Evolutionary conservation across 2,888 invertebrate genomes (phyloP).

Genomic region (Drosophila neotestacea): DNA sequence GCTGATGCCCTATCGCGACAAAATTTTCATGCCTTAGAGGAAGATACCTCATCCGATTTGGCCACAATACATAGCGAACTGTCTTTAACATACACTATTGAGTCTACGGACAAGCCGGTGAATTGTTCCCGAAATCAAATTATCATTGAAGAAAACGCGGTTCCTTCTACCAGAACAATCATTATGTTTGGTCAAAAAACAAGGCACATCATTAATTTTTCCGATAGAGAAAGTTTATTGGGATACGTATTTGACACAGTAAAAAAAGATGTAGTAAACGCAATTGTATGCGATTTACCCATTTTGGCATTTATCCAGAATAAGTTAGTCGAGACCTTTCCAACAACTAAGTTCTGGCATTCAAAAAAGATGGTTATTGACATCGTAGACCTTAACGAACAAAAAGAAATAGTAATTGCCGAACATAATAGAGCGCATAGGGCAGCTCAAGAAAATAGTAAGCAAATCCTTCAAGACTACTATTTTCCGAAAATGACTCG

Average conservation of each 20-base stretch:
- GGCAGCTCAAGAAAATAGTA: constrained; percentile 48
- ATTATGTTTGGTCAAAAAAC: background rate
- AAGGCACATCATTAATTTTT: constrained; percentile 16
- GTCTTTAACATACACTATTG: background rate
- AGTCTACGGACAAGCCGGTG: constrained; percentile 5
- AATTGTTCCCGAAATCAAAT: constrained; percentile 19
- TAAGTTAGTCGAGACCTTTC: constrained; percentile 5
- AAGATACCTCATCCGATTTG: no score
- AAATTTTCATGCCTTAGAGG: background rate
- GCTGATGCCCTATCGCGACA: constrained; percentile 11
- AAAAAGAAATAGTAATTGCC: constrained; percentile 6
- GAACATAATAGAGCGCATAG: constrained; percentile 34
- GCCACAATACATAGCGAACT: background rate
- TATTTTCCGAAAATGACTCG: constrained; percentile 22
- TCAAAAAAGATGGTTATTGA: constrained; percentile 1
- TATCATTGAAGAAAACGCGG: constrained; percentile 7
- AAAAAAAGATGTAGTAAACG: constrained; percentile 7
- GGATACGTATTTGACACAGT: constrained; percentile 1
- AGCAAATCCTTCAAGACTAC: constrained; percentile 48
- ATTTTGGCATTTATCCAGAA: constrained; percentile 3
- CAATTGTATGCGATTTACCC: constrained; percentile 12
- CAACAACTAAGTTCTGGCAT: constrained; percentile 11
- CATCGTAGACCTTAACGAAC: background rate
- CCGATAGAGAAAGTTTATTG: background rate
- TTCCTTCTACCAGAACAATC: background rate